Conservation (phyloP, 1,140 invertebrate species). For the Pteromalus puparum region DNA sequence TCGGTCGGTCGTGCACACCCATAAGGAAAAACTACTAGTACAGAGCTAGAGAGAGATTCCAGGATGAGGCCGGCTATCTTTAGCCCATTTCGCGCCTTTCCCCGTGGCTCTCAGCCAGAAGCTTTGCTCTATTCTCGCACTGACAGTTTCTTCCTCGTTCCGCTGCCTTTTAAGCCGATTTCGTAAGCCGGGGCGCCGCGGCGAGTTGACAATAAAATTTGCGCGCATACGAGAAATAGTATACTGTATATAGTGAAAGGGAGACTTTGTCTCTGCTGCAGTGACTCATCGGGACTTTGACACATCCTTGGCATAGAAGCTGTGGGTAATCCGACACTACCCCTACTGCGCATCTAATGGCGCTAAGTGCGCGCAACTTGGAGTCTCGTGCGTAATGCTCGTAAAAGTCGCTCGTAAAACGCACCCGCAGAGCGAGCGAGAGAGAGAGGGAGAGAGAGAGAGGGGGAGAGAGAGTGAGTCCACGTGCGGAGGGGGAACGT, state of each 20-base stretch:
- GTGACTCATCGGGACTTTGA: conserved; percentile 8
- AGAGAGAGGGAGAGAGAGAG: background rate
- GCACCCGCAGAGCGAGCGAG: too few relatives aligned
- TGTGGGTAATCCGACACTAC: conserved; percentile 44
- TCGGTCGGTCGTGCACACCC: background rate
- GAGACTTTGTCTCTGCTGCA: background rate
- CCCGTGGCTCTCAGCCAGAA: conserved; percentile 7
- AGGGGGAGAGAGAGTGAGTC: background rate
- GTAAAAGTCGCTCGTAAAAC: conserved; percentile 28
- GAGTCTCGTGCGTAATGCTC: background rate
- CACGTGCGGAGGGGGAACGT: background rate
- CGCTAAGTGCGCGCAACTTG: conserved; percentile 1
- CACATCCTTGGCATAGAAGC: conserved; percentile 27
- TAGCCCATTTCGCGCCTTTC: conserved; percentile 40
- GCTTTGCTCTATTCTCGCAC: background rate
- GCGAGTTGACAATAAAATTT: background rate
- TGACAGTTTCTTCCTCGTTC: conserved; percentile 47
- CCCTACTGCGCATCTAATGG: conserved; percentile 14
- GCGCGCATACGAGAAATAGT: too few relatives aligned
- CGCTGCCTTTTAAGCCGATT: conserved; percentile 20
- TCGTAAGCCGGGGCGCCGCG: conserved; percentile 6
- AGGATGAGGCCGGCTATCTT: conserved; percentile 24
- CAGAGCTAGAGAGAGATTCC: background rate
- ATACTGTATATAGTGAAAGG: too few relatives aligned
- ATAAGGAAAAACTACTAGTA: conserved; percentile 1